phyloP scores from a whole-genome alignment of 2,797 vertebrate genomes.

The Cynopterus sphinx region DNA sequence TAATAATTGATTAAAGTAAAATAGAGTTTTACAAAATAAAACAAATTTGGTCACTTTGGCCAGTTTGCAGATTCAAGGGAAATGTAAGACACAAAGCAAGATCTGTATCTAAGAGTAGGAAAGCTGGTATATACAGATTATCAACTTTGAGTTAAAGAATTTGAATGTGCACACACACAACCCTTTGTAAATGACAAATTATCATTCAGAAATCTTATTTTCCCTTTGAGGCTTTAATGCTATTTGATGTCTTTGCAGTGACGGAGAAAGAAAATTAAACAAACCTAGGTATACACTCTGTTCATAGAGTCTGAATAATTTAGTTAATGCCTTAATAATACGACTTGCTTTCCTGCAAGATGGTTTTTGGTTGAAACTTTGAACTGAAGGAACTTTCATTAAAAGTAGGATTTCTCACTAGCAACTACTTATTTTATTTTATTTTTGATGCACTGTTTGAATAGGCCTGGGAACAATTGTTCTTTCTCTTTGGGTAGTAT shows the following conservation, averaged over 20 bases:
- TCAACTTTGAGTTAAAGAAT: not conserved
- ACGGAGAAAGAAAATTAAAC: conserved; percentile 1
- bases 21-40: not conserved
- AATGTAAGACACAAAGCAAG: not conserved
- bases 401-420: conserved; percentile 31
- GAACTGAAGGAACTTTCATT: not conserved
- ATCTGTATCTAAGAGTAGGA: not conserved
- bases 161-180: not conserved
- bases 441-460: not conserved
- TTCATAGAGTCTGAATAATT: conserved; percentile 1
- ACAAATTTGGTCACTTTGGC: not conserved
- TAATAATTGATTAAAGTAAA: not conserved
- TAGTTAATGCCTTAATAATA: conserved; percentile 40
- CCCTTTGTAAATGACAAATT: not conserved
- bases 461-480: not conserved
- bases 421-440: not conserved
- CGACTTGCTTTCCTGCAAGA: not conserved
- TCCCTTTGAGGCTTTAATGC: not conserved
- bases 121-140: not conserved
- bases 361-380: conserved; percentile 16
- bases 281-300: not conserved
- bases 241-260: not conserved
- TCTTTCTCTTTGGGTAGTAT: not conserved
- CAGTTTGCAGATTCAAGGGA: not conserved
- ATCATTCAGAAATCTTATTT: not conserved